Conservation (phyloP, 1,140 invertebrate species). For the Coenobita brevimanus region DNA sequence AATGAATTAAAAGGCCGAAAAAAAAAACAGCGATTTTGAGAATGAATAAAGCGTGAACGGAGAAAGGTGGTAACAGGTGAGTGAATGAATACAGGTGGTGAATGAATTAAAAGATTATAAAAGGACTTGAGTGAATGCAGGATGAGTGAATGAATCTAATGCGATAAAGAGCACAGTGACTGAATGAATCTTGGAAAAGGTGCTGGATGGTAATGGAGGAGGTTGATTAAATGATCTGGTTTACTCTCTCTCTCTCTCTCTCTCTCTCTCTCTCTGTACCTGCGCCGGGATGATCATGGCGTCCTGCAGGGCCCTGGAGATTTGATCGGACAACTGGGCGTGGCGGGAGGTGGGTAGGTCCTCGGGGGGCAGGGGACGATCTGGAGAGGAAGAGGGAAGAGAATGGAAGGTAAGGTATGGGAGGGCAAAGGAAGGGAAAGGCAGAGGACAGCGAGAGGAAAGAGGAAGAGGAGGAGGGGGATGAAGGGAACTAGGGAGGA, state of each 20-base stretch:
- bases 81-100: not conserved
- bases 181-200: not conserved
- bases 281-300: constrained; percentile 47
- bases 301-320: constrained; percentile 25
- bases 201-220: not conserved
- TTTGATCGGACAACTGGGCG: constrained; percentile 18
- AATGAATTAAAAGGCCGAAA: not conserved
- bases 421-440: not conserved
- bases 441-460: too few species aligned
- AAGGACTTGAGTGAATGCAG: not conserved
- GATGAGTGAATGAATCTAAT: not conserved
- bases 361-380: constrained; percentile 19
- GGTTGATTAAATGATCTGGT: not conserved
- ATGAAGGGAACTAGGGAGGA: not conserved
- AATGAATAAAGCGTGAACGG: not conserved
- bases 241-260: too few species aligned
- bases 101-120: not conserved
- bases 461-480: not conserved
- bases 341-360: constrained; percentile 45
- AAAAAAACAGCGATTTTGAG: not conserved
- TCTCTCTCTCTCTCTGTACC: constrained; percentile 8
- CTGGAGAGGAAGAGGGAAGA: not conserved
- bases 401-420: not conserved
- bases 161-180: too few species aligned
- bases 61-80: not conserved